Evolutionary conservation across 92 coral and sea anemone genomes (phyloP), one percentile per base, ranked within the genome.

Genomic region (Isaurus tuberculatus): DNA sequence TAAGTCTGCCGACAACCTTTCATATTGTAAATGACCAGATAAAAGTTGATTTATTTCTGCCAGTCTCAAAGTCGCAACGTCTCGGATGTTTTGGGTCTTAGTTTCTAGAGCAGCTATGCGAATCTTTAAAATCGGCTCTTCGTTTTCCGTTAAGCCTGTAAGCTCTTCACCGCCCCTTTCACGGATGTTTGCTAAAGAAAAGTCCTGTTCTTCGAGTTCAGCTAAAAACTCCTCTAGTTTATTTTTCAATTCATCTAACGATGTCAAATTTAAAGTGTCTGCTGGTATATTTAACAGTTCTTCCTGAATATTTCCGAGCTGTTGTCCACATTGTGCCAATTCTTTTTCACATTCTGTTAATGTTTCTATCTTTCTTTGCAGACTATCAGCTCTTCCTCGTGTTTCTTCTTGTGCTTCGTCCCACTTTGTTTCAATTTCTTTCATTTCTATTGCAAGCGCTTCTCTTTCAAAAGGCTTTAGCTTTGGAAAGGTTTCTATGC

Each of bases 401-500:
- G 85, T 86, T 51, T 87, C 90, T 77, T 85, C 89, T 49, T 89
- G 91, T 2, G 90, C 92, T 61, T 61, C 87, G 16, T 87, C 92
- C 88, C 92, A 90, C n/a, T 84, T 69, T 13, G 82, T 66, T 60
- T 83, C 79, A n/a, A 94, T 58, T 3, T 79, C 73, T 27, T 73
- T 83, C 36, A 87, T 70, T 77, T 89, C 90, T 42, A 64, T 65
- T 75, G 86, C 74, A 23, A 92, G 77, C 3, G 73, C 92, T 22
- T 84, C 85, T 66, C 87, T 92, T 70, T 94, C 94, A 30, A 53
- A 72, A 14, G 83, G 90, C 72, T 86, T 90, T 51, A 94, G 75
- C 30, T 83, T 89, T 46, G 79, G 84, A 26, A 91, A 83, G 25
- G 65, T 60, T 31, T 82, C 58, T 1, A 79, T 84, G 51, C 87